These are phyloP conservation scores for Campylomormyrus tamandua DNA, from an alignment of 2,113 vertebrate species.

Conservation along the genomic window DNA sequence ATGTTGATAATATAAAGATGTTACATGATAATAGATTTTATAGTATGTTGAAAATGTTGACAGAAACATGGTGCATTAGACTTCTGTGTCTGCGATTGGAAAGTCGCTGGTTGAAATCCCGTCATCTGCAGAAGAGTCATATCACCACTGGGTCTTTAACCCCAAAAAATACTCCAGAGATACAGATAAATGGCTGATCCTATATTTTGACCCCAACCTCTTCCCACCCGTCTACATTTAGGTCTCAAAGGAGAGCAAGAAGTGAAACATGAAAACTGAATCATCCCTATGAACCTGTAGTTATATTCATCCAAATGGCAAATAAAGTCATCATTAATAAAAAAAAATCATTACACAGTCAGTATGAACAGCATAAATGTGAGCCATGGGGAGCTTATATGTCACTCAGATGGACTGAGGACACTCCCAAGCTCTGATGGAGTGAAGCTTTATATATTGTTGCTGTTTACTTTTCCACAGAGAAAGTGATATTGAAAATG, in stretches of 20 bases:
- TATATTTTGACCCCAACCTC: not conserved
- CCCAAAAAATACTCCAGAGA: not conserved
- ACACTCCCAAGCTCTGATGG: slow-evolving; percentile 8
- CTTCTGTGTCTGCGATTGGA: not conserved
- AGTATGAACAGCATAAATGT: not conserved
- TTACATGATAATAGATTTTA: not conserved
- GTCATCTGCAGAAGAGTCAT: not conserved
- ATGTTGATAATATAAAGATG: not conserved
- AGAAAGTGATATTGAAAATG: slow-evolving; percentile 61
- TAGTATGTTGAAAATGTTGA: not conserved
- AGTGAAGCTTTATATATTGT: slow-evolving; percentile 48
- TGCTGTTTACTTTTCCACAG: slow-evolving; percentile 49
- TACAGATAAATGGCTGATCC: not conserved
- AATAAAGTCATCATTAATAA: not conserved
- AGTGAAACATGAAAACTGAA: not conserved
- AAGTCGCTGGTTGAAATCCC: not conserved
- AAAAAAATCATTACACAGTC: not conserved
- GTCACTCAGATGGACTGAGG: not conserved
- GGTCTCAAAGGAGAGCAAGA: not conserved
- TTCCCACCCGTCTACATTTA: not conserved
- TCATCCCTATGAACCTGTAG: not conserved
- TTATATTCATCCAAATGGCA: not conserved
- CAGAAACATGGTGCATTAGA: not conserved
- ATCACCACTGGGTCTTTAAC: not conserved
- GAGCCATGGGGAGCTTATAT: not conserved